Evolutionary conservation across 1,140 invertebrate species (phyloP), one percentile per base, ranked within the genome.

Genomic region (Dufourea novaeangliae): DNA sequence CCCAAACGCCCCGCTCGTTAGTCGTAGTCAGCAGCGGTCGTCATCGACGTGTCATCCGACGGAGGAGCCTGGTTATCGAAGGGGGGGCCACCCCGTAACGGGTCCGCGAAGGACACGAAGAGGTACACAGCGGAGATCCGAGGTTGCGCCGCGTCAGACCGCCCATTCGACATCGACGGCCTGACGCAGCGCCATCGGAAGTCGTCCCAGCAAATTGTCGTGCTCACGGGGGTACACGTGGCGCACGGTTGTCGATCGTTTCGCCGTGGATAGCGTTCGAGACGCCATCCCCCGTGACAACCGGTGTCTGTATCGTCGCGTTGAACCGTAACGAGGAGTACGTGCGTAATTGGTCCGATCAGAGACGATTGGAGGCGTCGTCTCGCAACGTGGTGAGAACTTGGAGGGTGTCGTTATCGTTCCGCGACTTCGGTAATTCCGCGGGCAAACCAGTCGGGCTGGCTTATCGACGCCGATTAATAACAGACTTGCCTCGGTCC

Each of bases 41-140:
- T 93, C 92, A 92, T 93, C 92, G 91, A 91, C 88, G 88, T 92
- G 91, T 92, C 92, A 92, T 92, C 92, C 89, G 87, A 88, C 84
- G 72, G 78, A 71, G 77, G 78, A 82, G 72, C 80, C 71, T 50
- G 79, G 61, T 82, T 80, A 79, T 66, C 78, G 63, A n/a, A n/a
- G n/a, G n/a, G 25, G 46, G 82, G 67, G 41, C 80, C 61, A 83
- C 52, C 54, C 72, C 68, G 69, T 63, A 70, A 78, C 80, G 59
- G 52, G 41, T 22, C 37, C 56, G 69, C 72, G 69, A 72, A 80
- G 83, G 68, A 80, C 72, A 66, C 78, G 77, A 71, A 73, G 56
- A 72, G 70, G 46, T 50, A 17, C 71, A 62, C 10, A 14, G 52
- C 50, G 39, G 46, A 59, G 67, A 61, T 46, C 59, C 25, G 66